phyloP scores from a whole-genome alignment of 2,113 vertebrate genomes.

The Desmodus rotundus region DNA sequence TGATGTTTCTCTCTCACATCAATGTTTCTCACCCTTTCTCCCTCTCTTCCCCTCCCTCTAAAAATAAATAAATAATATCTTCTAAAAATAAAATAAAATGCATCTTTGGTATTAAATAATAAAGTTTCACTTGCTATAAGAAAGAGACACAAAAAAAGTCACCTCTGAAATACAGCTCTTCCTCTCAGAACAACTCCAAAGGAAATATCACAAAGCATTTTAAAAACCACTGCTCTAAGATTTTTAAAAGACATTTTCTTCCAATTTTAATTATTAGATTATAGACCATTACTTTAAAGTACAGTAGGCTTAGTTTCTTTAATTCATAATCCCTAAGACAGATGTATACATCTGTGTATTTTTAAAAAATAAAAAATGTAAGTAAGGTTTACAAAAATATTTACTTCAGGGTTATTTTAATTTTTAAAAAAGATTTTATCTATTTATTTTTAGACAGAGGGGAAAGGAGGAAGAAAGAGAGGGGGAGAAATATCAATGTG shows the following conservation, averaged over 20 bases:
- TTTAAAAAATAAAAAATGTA: not conserved
- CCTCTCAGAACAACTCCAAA: not conserved
- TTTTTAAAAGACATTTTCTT: not conserved
- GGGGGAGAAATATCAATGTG: too few relatives aligned
- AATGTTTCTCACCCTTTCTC: too few relatives aligned
- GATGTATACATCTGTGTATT: not conserved
- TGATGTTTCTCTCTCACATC: too few relatives aligned
- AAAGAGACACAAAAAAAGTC: not conserved
- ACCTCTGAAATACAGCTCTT: not conserved
- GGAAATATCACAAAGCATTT: not conserved
- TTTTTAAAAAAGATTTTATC: too few relatives aligned
- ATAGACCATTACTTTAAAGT: not conserved
- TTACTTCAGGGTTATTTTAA: not conserved
- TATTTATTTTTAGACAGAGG: too few relatives aligned
- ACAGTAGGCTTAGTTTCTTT: not conserved
- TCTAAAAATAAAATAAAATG: not conserved
- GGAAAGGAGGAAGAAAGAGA: too few relatives aligned
- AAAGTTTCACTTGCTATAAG: not conserved
- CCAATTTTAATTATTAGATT: not conserved
- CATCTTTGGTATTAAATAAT: not conserved
- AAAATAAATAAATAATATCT: too few relatives aligned
- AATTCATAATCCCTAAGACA: not conserved
- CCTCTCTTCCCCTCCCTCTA: too few relatives aligned
- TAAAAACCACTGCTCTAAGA: not conserved
- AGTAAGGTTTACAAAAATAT: not conserved